phyloP scores from a whole-genome alignment of 2,888 invertebrate genomes.

The Acanthosepion esculentum region DNA sequence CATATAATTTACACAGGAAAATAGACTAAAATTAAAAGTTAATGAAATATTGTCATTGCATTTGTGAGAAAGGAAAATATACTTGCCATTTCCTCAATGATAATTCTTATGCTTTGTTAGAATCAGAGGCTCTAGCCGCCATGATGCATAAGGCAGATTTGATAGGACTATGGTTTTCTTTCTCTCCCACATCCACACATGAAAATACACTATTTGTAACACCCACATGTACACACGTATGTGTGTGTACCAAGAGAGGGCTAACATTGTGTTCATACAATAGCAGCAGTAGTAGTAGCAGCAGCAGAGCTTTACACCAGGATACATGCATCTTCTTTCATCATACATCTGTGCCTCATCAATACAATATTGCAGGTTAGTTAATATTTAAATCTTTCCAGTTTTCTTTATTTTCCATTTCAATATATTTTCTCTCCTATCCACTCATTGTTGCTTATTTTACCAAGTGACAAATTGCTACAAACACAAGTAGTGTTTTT shows the following conservation, averaged over 20 bases:
- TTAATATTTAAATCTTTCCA: background rate
- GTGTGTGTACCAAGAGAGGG: background rate
- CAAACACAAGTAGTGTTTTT: background rate
- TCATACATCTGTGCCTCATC: background rate
- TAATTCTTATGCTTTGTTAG: background rate
- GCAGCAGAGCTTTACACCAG: background rate
- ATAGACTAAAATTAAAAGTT: background rate
- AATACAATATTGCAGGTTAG: background rate
- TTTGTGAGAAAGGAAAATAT: background rate
- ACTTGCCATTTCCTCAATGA: background rate
- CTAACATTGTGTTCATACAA: background rate
- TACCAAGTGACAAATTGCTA: background rate
- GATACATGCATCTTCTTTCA: background rate
- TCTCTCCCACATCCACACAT: background rate
- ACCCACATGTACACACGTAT: background rate
- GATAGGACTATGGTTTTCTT: slow-evolving; percentile 4
- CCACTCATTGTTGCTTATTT: background rate
- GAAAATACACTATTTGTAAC: background rate
- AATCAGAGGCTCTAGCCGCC: background rate
- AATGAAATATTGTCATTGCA: background rate
- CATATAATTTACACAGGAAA: background rate
- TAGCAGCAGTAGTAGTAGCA: slow-evolving; percentile 20
- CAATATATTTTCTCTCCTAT: background rate
- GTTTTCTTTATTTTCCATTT: background rate
- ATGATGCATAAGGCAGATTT: background rate